phyloP scores from a whole-genome alignment of 1,140 invertebrate genomes.

The Drosophila prosaltans region DNA sequence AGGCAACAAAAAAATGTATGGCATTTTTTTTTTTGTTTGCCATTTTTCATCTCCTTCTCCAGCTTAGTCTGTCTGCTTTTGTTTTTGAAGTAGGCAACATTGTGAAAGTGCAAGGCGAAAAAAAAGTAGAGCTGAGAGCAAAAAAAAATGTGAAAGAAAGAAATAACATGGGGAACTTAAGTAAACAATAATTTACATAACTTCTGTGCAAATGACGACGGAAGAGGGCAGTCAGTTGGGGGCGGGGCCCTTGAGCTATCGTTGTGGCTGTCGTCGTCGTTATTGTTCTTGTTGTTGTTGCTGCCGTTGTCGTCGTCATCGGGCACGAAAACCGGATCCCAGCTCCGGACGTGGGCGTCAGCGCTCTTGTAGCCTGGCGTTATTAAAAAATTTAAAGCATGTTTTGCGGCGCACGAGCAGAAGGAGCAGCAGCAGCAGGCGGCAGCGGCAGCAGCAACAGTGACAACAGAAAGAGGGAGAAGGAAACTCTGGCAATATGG shows the following conservation, averaged over 20 bases:
- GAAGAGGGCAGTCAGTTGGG: constrained; percentile 17
- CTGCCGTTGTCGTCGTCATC: constrained; percentile 31
- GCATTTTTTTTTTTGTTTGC: constrained; percentile 59
- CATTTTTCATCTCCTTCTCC: constrained; percentile 45
- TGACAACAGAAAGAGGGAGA: background rate
- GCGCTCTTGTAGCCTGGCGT: constrained; percentile 75
- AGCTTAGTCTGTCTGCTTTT: constrained; percentile 60
- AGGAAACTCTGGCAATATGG: constrained; percentile 55
- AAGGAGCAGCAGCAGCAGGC: constrained; percentile 5
- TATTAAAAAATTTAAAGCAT: constrained; percentile 83
- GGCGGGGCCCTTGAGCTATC: constrained; percentile 14
- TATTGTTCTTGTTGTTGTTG: too few relatives aligned
- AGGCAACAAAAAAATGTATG: constrained; percentile 60
- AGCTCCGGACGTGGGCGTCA: constrained; percentile 73
- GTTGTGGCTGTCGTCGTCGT: constrained; percentile 19
- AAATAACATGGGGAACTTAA: constrained; percentile 83
- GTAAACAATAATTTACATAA: constrained; percentile 83
- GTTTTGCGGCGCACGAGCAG: constrained; percentile 69
- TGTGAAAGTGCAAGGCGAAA: constrained; percentile 69
- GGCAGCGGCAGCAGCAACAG: background rate
- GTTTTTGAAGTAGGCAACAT: constrained; percentile 79
- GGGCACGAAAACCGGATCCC: constrained; percentile 70
- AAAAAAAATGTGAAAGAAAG: constrained; percentile 53
- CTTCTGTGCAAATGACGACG: constrained; percentile 80
- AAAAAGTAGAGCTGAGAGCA: constrained; percentile 33